These are phyloP conservation scores for Eustalomyia histrio DNA, from an alignment of 2,888 invertebrate species.

Conservation along the genomic window DNA sequence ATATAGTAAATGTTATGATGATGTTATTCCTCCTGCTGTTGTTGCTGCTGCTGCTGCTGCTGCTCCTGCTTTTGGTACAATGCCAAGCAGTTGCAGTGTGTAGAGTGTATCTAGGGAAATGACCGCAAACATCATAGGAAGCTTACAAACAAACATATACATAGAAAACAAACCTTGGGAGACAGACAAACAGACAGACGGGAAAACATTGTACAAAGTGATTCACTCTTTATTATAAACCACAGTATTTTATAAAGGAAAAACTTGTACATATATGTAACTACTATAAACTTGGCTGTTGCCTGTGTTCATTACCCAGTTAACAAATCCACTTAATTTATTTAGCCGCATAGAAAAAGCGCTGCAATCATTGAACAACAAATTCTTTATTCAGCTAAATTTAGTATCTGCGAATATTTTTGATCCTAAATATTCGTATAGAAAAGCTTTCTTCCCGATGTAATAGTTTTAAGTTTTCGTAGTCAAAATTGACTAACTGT, in stretches of 20 bases:
- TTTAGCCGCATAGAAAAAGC: too few species aligned
- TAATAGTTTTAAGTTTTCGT: too few species aligned
- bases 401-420: too few species aligned
- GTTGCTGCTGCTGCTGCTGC: neutral
- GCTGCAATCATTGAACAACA: too few species aligned
- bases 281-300: neutral
- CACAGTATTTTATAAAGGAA: neutral
- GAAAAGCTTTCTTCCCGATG: too few species aligned
- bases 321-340: too few species aligned
- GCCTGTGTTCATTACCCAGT: too few species aligned
- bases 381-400: too few species aligned
- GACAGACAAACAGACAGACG: constrained; percentile 17
- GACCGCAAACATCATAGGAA: constrained; percentile 61
- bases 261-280: neutral
- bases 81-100: neutral
- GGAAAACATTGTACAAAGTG: constrained; percentile 16
- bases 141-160: constrained; percentile 37
- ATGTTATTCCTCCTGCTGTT: constrained; percentile 5
- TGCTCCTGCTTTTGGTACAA: constrained; percentile 4
- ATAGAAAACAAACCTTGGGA: neutral
- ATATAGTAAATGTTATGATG: constrained; percentile 27
- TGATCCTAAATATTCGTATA: too few species aligned
- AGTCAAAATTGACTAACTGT: too few species aligned
- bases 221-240: constrained; percentile 6
- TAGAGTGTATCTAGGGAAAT: constrained; percentile 56